Base-by-base conservation (phyloP, 2,113 vertebrate species). In the Mirounga angustirostris region DNA sequence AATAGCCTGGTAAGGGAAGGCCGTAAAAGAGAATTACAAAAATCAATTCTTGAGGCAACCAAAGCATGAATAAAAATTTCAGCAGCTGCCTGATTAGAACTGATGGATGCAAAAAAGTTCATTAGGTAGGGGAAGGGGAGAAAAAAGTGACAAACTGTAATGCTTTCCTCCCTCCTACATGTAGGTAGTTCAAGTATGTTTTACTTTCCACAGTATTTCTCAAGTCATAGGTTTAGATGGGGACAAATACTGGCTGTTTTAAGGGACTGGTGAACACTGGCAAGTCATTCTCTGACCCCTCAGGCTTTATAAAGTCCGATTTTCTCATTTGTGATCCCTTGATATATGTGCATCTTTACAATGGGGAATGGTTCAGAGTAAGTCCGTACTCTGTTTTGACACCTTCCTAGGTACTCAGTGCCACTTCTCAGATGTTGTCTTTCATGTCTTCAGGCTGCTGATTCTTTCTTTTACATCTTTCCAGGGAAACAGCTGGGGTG, bases 11-110 rank as follows among this genome's bases (percentile, higher is more conserved):
- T 36, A 61, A 91, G 50, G 71, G 63, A 79, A 95, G 86, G 83
- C 80, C 13, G 18, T 76, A 92, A 94, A 89, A 86, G 86, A 86
- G 58, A 98, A 84, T 87, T 89, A 91, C 79, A 90, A 83, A 97
- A 95, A 87, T 94, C 94, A 84, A 71, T 92, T 67, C 89, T 58
- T 61, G 50, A 79, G 82, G 89, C 67, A 95, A 94, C 59, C 78
- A 93, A 52, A 63, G 91, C 69, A 86, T 80, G 91, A 91, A 81
- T 82, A 84, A 80, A 89, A 89, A 87, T 96, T 83, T 84, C 87
- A 69, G 10, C 26, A 76, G 82, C 78, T 89, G 90, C 54, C 74
- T 95, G 82, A 54, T 96, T 89, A 85, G 52, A 89, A 93, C 16
- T 59, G 92, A 97, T 50, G 26, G 52, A 86, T 89, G 43, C 24